Evolutionary conservation across 2,888 invertebrate genomes (phyloP).

Genomic region (Endotricha flammealis): DNA sequence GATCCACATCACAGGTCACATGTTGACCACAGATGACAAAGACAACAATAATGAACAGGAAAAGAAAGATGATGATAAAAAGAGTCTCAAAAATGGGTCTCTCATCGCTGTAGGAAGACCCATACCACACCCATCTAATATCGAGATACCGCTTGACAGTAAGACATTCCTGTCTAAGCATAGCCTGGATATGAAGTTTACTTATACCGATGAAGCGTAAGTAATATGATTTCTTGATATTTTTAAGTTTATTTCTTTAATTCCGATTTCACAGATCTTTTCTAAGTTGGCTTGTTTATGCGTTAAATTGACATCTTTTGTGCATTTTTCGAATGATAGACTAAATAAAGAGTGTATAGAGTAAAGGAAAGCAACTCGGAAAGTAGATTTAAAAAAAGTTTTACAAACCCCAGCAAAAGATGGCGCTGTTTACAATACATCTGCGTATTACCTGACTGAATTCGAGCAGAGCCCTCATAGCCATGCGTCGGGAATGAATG

Average conservation of each 20-base stretch:
- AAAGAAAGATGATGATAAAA: constrained; percentile 44
- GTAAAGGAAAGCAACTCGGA: no score
- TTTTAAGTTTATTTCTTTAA: no score
- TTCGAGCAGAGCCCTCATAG: constrained; percentile 28
- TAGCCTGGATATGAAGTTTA: constrained; percentile 95
- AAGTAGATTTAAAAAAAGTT: no score
- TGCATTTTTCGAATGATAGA: no score
- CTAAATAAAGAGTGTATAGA: no score
- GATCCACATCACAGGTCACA: constrained; percentile 91
- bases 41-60: constrained; percentile 53
- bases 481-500: constrained; percentile 27
- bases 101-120: constrained; percentile 88
- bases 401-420: constrained; percentile 31
- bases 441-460: constrained; percentile 49
- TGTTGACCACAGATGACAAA: constrained; percentile 70
- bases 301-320: no score
- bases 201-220: constrained; percentile 95
- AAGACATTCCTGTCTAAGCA: constrained; percentile 95
- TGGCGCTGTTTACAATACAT: constrained; percentile 49
- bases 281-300: no score
- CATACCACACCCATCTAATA: constrained; percentile 93
- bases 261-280: no score
- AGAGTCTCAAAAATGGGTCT: constrained; percentile 57
- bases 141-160: constrained; percentile 92
- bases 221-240: constrained; percentile 36